Conservation (phyloP, 2,888 invertebrate species). For the Cerceris rybyensis region DNA sequence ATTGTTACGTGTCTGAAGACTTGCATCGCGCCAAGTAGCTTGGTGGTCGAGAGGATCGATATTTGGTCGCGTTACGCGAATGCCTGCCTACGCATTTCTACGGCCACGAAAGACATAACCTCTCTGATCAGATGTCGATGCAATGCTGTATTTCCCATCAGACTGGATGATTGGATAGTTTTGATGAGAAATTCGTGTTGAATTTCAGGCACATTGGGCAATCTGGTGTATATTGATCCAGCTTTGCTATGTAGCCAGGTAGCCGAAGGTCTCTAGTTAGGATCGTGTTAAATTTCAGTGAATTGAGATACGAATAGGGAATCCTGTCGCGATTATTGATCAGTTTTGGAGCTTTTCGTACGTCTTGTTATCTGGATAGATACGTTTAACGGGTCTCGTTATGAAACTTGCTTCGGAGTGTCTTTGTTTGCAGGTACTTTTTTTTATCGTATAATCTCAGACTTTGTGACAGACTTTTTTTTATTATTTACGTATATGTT, state of each 20-base stretch:
- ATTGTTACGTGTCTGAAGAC: slow-evolving; percentile 31
- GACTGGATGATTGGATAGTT: too few species aligned
- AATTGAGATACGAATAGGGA: too few species aligned
- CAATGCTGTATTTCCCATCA: neutral
- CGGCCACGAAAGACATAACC: neutral
- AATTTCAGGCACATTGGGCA: too few species aligned
- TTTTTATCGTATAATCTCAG: slow-evolving; percentile 5
- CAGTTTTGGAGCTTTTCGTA: too few species aligned
- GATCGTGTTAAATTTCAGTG: too few species aligned
- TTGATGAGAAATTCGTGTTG: too few species aligned
- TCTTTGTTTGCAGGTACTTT: neutral
- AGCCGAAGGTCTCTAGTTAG: too few species aligned
- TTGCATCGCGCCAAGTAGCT: slow-evolving; percentile 28
- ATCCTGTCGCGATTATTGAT: too few species aligned
- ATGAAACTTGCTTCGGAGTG: slow-evolving; percentile 9
- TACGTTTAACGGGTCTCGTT: slow-evolving; percentile 9
- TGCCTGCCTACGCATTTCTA: slow-evolving; percentile 28
- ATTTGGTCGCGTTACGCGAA: slow-evolving; percentile 37
- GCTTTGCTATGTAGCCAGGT: too few species aligned
- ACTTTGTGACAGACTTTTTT: neutral
- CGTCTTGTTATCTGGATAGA: neutral
- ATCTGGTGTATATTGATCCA: too few species aligned
- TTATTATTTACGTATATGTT: neutral
- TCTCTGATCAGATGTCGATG: neutral
- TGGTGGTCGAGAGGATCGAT: slow-evolving; percentile 42